Percentiles rank a stretch among this genome's conserved stretches.
phyloP scores from a whole-genome alignment of 1,140 invertebrate species.

The Phortica variegata region DNA sequence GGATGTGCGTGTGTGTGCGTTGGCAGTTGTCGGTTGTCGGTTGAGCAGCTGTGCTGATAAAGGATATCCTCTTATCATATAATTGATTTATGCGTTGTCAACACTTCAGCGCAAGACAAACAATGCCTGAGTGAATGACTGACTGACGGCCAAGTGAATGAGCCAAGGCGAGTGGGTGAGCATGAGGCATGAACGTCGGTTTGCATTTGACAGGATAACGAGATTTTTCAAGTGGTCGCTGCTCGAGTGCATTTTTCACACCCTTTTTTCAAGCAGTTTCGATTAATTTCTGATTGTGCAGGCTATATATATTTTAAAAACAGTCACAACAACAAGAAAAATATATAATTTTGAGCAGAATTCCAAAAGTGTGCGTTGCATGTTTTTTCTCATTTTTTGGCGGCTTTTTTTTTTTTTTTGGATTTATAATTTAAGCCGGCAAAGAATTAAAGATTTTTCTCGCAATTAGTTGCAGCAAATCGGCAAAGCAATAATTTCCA shows the following conservation, averaged over 20 bases:
- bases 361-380: too few relatives aligned
- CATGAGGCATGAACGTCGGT: too few relatives aligned
- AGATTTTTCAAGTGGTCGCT: conserved; percentile 49
- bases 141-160: too few relatives aligned
- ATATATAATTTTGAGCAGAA: too few relatives aligned
- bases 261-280: conserved; percentile 5
- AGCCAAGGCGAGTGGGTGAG: too few relatives aligned
- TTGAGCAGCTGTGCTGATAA: neutral
- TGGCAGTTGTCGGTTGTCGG: conserved; percentile 41
- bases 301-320: too few relatives aligned
- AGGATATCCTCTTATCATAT: neutral
- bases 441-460: conserved; percentile 44
- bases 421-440: neutral
- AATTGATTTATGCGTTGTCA: neutral
- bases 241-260: conserved; percentile 30
- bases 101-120: conserved; percentile 7
- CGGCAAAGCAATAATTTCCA: conserved; percentile 35
- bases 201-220: conserved; percentile 53
- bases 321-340: too few relatives aligned
- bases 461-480: conserved; percentile 47
- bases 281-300: neutral
- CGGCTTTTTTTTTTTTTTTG: too few relatives aligned
- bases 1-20: too few relatives aligned
- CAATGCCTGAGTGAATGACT: conserved; percentile 12
- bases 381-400: too few relatives aligned